These are phyloP conservation scores for Dreissena rostriformis DNA, from an alignment of 1,140 invertebrate species.

Conservation along the genomic window DNA sequence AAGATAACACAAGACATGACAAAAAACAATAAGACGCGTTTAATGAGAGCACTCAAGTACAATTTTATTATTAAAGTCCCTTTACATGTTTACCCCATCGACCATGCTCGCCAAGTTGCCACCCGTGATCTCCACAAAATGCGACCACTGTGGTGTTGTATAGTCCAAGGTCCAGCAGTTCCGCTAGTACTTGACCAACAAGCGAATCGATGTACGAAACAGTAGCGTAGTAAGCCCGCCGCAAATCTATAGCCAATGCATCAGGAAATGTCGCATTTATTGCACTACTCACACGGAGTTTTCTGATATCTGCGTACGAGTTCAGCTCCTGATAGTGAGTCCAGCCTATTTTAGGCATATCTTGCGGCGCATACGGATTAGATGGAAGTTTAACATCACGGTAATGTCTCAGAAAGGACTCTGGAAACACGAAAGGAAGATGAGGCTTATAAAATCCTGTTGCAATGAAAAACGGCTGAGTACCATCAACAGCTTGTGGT, in stretches of 20 bases:
- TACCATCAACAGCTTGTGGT: background rate
- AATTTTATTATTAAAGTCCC: too few relatives aligned
- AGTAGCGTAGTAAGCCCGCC: constrained; percentile 87
- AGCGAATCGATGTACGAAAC: constrained; percentile 90
- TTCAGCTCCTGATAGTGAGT: constrained; percentile 35
- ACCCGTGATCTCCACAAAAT: constrained; percentile 93
- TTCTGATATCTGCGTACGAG: constrained; percentile 31
- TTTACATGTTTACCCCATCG: constrained; percentile 95
- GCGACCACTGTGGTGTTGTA: constrained; percentile 88
- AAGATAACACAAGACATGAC: too few relatives aligned
- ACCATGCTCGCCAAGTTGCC: constrained; percentile 91
- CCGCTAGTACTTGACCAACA: constrained; percentile 86
- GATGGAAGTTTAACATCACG: constrained; percentile 49
- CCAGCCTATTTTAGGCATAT: constrained; percentile 58
- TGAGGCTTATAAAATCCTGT: constrained; percentile 66
- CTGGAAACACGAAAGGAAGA: constrained; percentile 60
- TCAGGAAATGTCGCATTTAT: constrained; percentile 53
- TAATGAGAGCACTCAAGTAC: too few relatives aligned
- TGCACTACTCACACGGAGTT: constrained; percentile 25
- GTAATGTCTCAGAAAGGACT: constrained; percentile 41
- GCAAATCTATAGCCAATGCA: constrained; percentile 27
- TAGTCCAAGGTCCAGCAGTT: constrained; percentile 83
- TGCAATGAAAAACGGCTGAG: constrained; percentile 63
- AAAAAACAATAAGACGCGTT: too few relatives aligned
- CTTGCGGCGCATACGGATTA: constrained; percentile 29